Evolutionary conservation across 1,140 invertebrate species (phyloP).

Genomic region (Ceratina calcarata): DNA sequence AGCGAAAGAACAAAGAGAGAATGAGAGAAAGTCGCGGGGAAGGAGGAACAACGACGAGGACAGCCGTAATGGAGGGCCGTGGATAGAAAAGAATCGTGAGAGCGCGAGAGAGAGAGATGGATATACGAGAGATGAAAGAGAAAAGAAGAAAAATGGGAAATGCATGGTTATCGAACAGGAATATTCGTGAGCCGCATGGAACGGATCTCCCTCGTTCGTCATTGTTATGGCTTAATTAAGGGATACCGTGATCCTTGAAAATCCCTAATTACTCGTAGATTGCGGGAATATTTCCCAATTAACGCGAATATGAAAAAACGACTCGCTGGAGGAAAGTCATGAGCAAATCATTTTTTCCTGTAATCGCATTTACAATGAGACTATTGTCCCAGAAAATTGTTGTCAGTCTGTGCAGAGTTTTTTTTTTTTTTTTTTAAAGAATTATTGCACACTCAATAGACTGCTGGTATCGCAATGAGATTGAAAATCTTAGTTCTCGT

Average conservation of each 20-base stretch:
- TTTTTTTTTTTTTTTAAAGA: too few species aligned
- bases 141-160: conserved; percentile 2
- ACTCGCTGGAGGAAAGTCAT: conserved; percentile 19
- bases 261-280: conserved; percentile 68
- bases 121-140: not conserved
- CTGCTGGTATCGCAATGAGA: too few species aligned
- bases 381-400: too few species aligned
- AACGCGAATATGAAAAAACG: conserved; percentile 35
- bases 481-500: too few species aligned
- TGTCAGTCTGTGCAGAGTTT: too few species aligned
- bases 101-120: not conserved
- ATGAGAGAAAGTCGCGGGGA: conserved; percentile 9
- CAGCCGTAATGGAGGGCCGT: not conserved
- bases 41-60: conserved; percentile 3
- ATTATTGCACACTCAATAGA: too few species aligned
- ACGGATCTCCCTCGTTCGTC: conserved; percentile 51
- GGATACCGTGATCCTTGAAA: conserved; percentile 62
- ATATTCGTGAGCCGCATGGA: conserved; percentile 2
- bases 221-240: conserved; percentile 72
- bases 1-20: conserved; percentile 16
- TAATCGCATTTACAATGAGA: not conserved
- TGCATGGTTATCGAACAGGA: conserved; percentile 44
- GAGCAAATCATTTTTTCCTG: not conserved
- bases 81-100: too few species aligned
- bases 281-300: conserved; percentile 67